phyloP scores from a whole-genome alignment of 2,797 vertebrate genomes.

The Merluccius polli region DNA sequence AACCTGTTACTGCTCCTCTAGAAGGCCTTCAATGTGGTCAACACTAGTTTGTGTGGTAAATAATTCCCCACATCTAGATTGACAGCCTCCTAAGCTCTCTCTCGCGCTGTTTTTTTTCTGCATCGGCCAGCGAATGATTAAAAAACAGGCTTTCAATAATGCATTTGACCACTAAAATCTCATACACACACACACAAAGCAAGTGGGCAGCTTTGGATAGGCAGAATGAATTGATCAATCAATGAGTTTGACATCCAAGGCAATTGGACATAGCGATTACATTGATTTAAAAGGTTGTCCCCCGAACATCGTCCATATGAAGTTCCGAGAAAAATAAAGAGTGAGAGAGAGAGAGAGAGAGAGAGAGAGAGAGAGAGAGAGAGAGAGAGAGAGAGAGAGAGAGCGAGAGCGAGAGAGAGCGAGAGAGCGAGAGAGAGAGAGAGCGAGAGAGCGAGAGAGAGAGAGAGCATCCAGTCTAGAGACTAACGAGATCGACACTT shows the following conservation, averaged over 20 bases:
- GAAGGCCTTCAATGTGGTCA: conserved; percentile 61
- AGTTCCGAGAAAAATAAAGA: conserved; percentile 54
- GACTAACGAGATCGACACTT: conserved; percentile 33
- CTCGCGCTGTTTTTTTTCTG: not conserved
- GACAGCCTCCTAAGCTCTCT: conserved; percentile 66
- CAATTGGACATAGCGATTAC: conserved; percentile 57
- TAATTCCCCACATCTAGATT: conserved; percentile 70
- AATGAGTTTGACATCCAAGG: conserved; percentile 50
- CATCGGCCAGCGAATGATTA: conserved; percentile 61
- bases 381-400: not conserved
- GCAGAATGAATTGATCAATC: conserved; percentile 67
- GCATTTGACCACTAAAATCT: conserved; percentile 65
- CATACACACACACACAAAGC: conserved; percentile 44
- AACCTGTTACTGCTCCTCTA: conserved; percentile 57
- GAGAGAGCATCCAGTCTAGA: too few relatives aligned
- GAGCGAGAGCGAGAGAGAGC: too few relatives aligned
- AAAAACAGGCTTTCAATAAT: conserved; percentile 65
- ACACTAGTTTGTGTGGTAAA: conserved; percentile 65
- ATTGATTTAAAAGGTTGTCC: conserved; percentile 50
- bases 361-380: conserved; percentile 30
- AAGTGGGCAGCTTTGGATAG: conserved; percentile 44
- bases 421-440: too few relatives aligned
- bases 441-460: too few relatives aligned
- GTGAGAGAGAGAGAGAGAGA: conserved; percentile 20
- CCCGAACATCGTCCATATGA: conserved; percentile 47